Evolutionary conservation across 1,140 invertebrate species (phyloP), one percentile per base, ranked within the genome.

Genomic region (Drosophila gunungcola): DNA sequence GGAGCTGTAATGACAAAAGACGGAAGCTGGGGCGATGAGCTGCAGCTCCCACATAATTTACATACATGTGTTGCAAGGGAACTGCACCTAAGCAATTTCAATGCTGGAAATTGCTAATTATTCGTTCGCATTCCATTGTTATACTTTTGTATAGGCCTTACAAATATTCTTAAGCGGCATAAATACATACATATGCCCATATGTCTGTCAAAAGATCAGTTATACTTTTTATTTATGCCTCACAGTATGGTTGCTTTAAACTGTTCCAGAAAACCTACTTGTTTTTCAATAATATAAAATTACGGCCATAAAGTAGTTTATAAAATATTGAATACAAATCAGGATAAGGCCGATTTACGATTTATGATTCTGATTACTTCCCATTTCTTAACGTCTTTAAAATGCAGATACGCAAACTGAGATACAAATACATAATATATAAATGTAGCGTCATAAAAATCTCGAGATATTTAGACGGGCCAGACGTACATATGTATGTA

Each of bases 401-500:
- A 60, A 65, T 53, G 36, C 34, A 68, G 60, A 42, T 58, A 58
- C 60, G 27, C 12, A 11, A 25, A 32, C 60, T 16, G 13, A 64
- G 34, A 43, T 41, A 29, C 13, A 42, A 51, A 11, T 13, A 38
- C 21, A 46, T 54, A 48, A 16, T 21, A 65, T 13, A 21, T 48
- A 39, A n/a, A 16, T 52, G 16, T 21, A 27, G 32, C 27, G 48
- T 54, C 46, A 49, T 16, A 36, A 32, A n/a, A 46, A 57, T 76
- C 46, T 58, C 42, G 25, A 38, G 41, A 75, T 51, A 48, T 52
- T 48, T 67, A 10, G 48, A 61, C 48, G 72, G 53, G 41, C 60
- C 60, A 75, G 73, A 75, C 72, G 29, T 7, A 32, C 5, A 32
- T 32, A 32, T 32, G 29, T 32, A 32, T 32, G 29, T 32, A 32